Evolutionary conservation across 1,140 invertebrate genomes (phyloP), one percentile per base, ranked within the genome.

Genomic region (Ylistrum balloti): DNA sequence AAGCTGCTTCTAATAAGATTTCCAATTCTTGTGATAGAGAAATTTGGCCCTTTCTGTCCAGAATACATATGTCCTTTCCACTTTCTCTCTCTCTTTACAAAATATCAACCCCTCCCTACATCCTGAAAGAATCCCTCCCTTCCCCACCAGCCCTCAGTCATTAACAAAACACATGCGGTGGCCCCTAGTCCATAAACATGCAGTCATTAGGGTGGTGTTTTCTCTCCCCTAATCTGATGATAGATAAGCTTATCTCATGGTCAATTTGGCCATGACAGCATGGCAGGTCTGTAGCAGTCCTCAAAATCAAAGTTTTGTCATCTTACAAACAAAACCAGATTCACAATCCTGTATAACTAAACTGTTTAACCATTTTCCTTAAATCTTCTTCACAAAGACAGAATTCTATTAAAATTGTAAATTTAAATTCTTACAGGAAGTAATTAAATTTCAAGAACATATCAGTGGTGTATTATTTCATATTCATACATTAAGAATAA

Each of bases 211-310:
- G 22, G 22, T 74, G 56, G 56, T 74, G 56, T 74, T 74, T 74
- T 74, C 56, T 74, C 56, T 28, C 56, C 45, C n/a, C 56, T 74
- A 74, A 74, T 74, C 56, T 28, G 56, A 74, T 74, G 56, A 74
- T 74, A 74, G 56, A 74, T 74, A 74, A 74, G 56, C 56, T 74
- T n/a, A 74, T 74, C 56, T 74, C 56, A 74, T 74, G 56, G 56
- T 74, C 56, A 74, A 74, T 74, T 74, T 74, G 56, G 22, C 56
- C 56, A n/a, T 74, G 56, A 74, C 56, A 74, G 56, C 56, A 74
- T 74, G 56, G 56, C 56, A 74, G 56, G 56, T 74, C 56, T 74
- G 56, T 7, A 5, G 0, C 56, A 74, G 1, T 7, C 56, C 56
- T 74, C 56, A 1, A 74, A 74, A 74, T 11, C 22, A 28, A 28